phyloP scores from a whole-genome alignment of 2,797 vertebrate genomes.

The Lagodon rhomboides region DNA sequence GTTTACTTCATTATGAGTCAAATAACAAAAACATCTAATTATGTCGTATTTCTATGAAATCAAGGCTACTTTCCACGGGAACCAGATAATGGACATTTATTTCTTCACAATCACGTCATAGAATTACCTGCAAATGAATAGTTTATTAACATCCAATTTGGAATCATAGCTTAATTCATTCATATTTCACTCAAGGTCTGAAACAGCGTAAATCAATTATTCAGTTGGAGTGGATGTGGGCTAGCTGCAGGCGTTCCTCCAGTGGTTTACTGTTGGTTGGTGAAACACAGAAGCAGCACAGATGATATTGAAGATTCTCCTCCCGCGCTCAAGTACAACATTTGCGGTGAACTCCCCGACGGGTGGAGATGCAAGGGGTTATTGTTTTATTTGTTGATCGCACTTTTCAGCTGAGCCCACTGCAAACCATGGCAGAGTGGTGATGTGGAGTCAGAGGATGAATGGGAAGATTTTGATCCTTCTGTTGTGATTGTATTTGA shows the following conservation, averaged over 20 bases:
- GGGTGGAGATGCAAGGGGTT: constrained; percentile 31
- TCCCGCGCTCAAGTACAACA: constrained; percentile 38
- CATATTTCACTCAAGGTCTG: constrained; percentile 72
- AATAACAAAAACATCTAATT: constrained; percentile 1
- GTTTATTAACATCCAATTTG: constrained; percentile 53
- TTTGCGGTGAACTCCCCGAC: constrained; percentile 44
- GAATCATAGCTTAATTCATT: constrained; percentile 66
- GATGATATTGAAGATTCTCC: constrained; percentile 48
- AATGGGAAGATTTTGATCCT: constrained; percentile 26
- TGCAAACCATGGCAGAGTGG: constrained; percentile 45
- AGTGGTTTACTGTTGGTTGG: constrained; percentile 45
- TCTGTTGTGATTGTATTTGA: constrained; percentile 24
- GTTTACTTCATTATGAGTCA: background rate
- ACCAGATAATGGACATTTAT: constrained; percentile 23
- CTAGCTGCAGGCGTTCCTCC: constrained; percentile 56
- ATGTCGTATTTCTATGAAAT: background rate
- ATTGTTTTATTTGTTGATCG: constrained; percentile 61
- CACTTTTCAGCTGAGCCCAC: constrained; percentile 35
- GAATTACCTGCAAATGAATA: constrained; percentile 48
- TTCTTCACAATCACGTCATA: constrained; percentile 29
- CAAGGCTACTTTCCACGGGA: background rate
- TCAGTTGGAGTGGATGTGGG: constrained; percentile 60
- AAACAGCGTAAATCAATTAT: constrained; percentile 70
- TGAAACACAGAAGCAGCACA: constrained; percentile 45
- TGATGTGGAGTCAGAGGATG: constrained; percentile 50